Evolutionary conservation across 2,888 invertebrate genomes (phyloP).

Genomic region (Aleiodes testaceus): DNA sequence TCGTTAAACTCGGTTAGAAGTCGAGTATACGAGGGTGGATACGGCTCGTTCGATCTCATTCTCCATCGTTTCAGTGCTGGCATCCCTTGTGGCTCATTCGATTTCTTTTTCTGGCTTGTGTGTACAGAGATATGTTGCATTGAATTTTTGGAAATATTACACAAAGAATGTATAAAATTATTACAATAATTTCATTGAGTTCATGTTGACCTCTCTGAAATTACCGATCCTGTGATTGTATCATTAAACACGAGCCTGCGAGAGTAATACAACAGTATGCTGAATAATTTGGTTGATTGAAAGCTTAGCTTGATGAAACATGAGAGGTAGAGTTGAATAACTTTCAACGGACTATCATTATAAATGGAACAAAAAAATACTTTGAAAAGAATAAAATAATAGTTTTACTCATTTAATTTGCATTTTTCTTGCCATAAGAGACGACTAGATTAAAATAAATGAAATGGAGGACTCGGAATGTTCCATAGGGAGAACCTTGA

Average conservation of each 20-base stretch:
- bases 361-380: background rate
- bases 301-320: too few relatives aligned
- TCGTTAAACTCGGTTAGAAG: constrained; percentile 50
- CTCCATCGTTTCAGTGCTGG: background rate
- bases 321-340: too few relatives aligned
- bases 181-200: background rate
- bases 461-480: background rate
- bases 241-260: background rate
- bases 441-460: constrained; percentile 17
- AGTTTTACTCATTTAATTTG: background rate
- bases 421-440: background rate
- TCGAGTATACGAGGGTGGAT: constrained; percentile 27
- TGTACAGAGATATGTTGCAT: constrained; percentile 3
- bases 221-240: background rate
- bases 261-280: background rate
- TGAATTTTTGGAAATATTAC: background rate
- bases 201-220: background rate
- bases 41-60: constrained; percentile 25
- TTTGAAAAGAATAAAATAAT: background rate
- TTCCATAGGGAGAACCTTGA: constrained; percentile 6
- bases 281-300: background rate
- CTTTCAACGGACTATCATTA: too few relatives aligned
- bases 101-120: background rate
- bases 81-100: constrained; percentile 17
- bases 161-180: background rate